Evolutionary conservation across 2,888 invertebrate genomes (phyloP), one percentile per base, ranked within the genome.

Genomic region (Ornithoptera alexandrae): DNA sequence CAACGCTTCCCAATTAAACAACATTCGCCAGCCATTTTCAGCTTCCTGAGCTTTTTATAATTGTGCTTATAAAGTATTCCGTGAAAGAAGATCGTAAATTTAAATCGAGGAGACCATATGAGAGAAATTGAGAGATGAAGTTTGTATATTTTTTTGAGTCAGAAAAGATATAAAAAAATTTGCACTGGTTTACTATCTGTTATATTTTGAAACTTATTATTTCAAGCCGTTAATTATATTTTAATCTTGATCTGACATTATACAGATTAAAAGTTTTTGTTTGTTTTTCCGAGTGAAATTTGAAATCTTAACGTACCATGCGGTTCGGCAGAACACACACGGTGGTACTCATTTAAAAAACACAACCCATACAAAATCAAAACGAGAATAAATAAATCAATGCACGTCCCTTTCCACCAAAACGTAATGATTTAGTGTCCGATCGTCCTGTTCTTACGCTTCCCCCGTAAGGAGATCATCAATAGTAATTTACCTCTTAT

Each of bases 361-460:
- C 10, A 20, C 18, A 57, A 18, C 24, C 56, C 61, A 57, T n/a
- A 56, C 22, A n/a, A 46, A 57, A 62, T 39, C 61, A 46, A 58
- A 58, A 12, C 62, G 18, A n/a, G 24, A 17, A 69, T 69, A 69
- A 59, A 66, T 66, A 60, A 63, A 68, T 58, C 62, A 59, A 59
- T 57, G 20, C 65, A 46, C 61, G 61, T 61, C 42, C 20, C 24
- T 60, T 65, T 22, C 46, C 50, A 53, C 10, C 50, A 39, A 60
- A 68, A 60, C 59, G 53, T 42, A 68, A 58, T 24, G 53, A 62
- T 67, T 68, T 30, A 63, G 57, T 63, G 50, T 15, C 50, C 12
- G 68, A 50, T 63, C 59, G 2, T 15, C 0, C 46, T 63, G 46
- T 64, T 64, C 59, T 50, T 56, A 17, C 60, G 53, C 22, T 10